Percentiles rank a stretch among this genome's conserved stretches.
phyloP scores from a whole-genome alignment of 2,113 vertebrate genomes.

The Ceuthmochares aereus region DNA sequence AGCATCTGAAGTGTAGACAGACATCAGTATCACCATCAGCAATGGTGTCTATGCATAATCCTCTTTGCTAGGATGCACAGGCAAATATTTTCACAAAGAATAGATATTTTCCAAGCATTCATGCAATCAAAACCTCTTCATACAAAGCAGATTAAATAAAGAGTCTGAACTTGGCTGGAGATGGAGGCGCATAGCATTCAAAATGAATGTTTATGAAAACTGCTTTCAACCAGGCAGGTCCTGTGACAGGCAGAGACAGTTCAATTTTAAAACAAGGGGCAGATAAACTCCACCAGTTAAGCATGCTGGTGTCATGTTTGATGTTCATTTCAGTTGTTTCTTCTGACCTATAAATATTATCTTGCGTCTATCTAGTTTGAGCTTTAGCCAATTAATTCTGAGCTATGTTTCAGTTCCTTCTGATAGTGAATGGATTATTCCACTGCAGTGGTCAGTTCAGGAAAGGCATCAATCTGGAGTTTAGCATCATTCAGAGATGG shows the following conservation, averaged over 20 bases:
- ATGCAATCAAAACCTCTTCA: neutral
- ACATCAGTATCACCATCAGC: neutral
- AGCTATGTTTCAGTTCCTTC: neutral
- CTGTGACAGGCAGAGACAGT: neutral
- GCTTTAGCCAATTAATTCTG: slow-evolving; percentile 32
- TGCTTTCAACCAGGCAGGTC: neutral
- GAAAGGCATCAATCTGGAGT: neutral
- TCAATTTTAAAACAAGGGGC: neutral
- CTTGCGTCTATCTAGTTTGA: slow-evolving; percentile 38
- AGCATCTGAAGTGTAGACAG: neutral
- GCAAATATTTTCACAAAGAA: neutral
- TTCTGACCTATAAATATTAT: slow-evolving; percentile 33
- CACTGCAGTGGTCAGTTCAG: neutral
- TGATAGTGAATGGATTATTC: neutral
- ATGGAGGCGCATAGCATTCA: fast-evolving
- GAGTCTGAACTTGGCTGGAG: neutral
- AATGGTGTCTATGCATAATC: neutral
- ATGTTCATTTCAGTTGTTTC: slow-evolving; percentile 47
- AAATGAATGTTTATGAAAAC: neutral
- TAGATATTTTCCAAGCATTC: neutral
- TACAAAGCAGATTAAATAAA: neutral
- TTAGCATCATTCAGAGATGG: neutral
- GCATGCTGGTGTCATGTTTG: neutral
- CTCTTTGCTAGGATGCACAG: neutral
- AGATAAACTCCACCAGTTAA: neutral